These are phyloP conservation scores for Apodemus speciosus DNA, from an alignment of 2,113 vertebrate species.

Conservation along the genomic window DNA sequence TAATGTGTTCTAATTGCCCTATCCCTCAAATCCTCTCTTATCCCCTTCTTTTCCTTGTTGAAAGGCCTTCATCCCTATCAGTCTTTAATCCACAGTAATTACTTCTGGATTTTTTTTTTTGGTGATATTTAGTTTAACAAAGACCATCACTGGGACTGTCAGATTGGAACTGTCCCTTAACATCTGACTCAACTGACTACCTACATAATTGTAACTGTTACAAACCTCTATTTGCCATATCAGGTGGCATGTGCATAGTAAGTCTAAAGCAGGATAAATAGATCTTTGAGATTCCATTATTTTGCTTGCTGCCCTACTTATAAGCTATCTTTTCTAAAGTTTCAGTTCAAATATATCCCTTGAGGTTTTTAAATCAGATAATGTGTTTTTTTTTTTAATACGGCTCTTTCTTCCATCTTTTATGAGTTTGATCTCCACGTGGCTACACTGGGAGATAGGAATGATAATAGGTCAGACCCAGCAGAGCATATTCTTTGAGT, in stretches of 20 bases:
- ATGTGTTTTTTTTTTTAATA: no score
- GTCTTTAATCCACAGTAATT: background rate
- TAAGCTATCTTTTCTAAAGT: background rate
- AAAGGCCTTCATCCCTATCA: background rate
- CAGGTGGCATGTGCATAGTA: background rate
- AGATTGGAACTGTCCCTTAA: background rate
- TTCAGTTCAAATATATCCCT: background rate
- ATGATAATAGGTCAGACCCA: background rate
- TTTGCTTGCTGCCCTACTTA: background rate
- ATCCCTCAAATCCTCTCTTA: background rate
- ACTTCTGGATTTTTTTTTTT: background rate
- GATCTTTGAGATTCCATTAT: background rate
- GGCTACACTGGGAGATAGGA: background rate
- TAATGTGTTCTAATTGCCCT: background rate
- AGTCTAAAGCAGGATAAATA: background rate
- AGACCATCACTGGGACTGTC: no score
- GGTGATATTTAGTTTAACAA: background rate
- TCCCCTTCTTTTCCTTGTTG: background rate
- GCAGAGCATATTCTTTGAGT: background rate
- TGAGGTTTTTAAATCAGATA: background rate
- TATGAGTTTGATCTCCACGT: background rate
- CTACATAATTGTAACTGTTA: background rate
- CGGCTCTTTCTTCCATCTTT: no score
- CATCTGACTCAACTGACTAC: no score
- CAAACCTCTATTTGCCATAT: background rate